Evolutionary conservation across 2,888 invertebrate genomes (phyloP).

Genomic region (Chrysodeixis includens): DNA sequence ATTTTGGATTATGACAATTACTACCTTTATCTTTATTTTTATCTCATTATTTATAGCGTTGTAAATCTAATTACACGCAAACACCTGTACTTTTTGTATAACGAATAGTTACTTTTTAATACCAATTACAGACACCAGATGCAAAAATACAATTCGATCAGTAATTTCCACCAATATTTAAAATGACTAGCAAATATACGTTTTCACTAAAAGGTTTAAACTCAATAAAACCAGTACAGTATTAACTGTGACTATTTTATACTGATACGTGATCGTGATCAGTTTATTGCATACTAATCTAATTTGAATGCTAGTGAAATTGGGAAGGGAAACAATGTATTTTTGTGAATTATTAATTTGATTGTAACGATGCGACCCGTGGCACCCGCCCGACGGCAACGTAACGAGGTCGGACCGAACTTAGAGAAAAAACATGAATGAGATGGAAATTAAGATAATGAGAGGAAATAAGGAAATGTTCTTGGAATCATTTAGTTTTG

Average conservation of each 20-base stretch:
- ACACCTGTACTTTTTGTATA: too few relatives aligned
- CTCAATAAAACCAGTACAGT: not conserved
- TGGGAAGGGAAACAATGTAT: not conserved
- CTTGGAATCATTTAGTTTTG: conserved; percentile 15
- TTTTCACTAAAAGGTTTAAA: not conserved
- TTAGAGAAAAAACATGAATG: conserved; percentile 29
- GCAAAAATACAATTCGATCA: too few relatives aligned
- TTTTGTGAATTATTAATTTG: not conserved
- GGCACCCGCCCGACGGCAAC: conserved; percentile 30
- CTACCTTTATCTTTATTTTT: too few relatives aligned
- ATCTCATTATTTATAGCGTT: too few relatives aligned
- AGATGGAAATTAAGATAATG: conserved; percentile 43
- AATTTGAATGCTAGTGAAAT: not conserved
- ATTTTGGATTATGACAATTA: too few relatives aligned
- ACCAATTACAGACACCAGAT: too few relatives aligned
- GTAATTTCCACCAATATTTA: too few relatives aligned
- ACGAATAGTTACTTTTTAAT: too few relatives aligned
- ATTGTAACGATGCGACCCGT: conserved; percentile 6
- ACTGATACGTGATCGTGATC: not conserved
- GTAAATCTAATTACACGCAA: too few relatives aligned
- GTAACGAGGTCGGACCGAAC: conserved; percentile 28
- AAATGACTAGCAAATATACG: not conserved
- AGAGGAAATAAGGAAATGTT: conserved; percentile 34
- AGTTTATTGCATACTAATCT: not conserved
- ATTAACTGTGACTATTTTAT: not conserved